Evolutionary conservation across 2,797 vertebrate species (phyloP).

Genomic region (Ceryle rudis): DNA sequence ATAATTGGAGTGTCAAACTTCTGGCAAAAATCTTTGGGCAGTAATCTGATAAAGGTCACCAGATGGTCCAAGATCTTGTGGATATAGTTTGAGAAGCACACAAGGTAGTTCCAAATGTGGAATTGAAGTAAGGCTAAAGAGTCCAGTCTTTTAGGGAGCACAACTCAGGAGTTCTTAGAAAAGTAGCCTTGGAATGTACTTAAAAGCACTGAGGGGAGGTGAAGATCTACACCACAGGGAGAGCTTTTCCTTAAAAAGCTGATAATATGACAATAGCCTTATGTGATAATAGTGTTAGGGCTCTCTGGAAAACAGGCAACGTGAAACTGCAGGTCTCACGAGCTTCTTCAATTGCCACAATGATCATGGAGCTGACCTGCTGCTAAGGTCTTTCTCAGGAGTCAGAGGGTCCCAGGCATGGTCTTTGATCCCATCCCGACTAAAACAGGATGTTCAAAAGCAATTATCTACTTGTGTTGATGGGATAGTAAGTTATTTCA

Average conservation of each 20-base stretch:
- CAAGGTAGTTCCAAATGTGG: constrained; percentile 5
- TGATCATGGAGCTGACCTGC: background rate
- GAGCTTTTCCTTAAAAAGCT: background rate
- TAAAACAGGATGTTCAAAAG: background rate
- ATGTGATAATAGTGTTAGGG: background rate
- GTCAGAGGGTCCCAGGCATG: background rate
- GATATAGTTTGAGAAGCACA: constrained; percentile 16
- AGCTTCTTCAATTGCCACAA: background rate
- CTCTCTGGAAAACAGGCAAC: background rate
- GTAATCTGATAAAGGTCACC: constrained; percentile 70
- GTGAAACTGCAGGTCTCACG: background rate
- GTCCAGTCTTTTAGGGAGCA: background rate
- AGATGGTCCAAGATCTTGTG: constrained; percentile 35
- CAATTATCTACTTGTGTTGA: background rate
- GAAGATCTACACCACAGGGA: background rate
- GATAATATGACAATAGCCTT: background rate
- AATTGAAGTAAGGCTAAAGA: background rate
- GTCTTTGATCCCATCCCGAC: background rate
- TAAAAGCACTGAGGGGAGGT: background rate
- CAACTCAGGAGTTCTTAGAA: background rate
- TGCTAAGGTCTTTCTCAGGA: background rate
- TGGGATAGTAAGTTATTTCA: background rate
- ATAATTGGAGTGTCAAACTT: constrained; percentile 54
- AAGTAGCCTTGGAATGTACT: background rate
- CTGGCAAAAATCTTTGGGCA: constrained; percentile 47